Base-by-base conservation (phyloP, 53 echinoderm and acorn worm genomes). In the Zoroaster sp. region DNA sequence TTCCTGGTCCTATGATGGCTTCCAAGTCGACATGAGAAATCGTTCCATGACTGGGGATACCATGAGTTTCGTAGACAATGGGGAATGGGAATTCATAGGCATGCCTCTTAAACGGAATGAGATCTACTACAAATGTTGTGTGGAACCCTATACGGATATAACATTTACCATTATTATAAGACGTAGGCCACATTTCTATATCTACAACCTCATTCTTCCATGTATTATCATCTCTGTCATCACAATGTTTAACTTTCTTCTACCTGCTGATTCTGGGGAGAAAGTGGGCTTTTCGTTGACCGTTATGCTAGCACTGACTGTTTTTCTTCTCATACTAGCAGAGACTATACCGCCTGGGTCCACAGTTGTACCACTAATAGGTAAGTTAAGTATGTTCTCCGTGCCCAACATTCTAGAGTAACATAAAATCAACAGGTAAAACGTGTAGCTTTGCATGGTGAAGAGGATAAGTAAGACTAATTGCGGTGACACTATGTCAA, bases 341-440 rank as follows among this genome's bases (percentile, higher is more conserved):
- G 97, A 97, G 75, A 97, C 95, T 3, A 97, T 97, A 92, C 97
- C 97, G 18, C 95, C 95, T 1, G 92, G 92, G 18, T 97, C 97
- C 1, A 93, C 95, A 40, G 92, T 90, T 15, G 93, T 93, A 10
- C 97, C 97, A 3, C 83, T 97, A 5, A 93, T 97, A 74, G 93
- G 97, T 97, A 83, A 93, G 96, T 77, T 1, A 31, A 79, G n/a
- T n/a, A n/a, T n/a, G n/a, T n/a, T n/a, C n/a, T n/a, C n/a, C n/a
- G n/a, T n/a, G n/a, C n/a, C n/a, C n/a, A n/a, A n/a, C n/a, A n/a
- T n/a, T n/a, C n/a, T n/a, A n/a, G n/a, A n/a, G n/a, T n/a, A n/a
- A n/a, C n/a, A n/a, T n/a, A n/a, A n/a, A n/a, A n/a, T n/a, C n/a
- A n/a, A n/a, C n/a, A n/a, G n/a, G n/a, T n/a, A n/a, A n/a, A n/a